These are phyloP conservation scores for Junonia oenone DNA, from an alignment of 2,888 invertebrate species.

Conservation along the genomic window DNA sequence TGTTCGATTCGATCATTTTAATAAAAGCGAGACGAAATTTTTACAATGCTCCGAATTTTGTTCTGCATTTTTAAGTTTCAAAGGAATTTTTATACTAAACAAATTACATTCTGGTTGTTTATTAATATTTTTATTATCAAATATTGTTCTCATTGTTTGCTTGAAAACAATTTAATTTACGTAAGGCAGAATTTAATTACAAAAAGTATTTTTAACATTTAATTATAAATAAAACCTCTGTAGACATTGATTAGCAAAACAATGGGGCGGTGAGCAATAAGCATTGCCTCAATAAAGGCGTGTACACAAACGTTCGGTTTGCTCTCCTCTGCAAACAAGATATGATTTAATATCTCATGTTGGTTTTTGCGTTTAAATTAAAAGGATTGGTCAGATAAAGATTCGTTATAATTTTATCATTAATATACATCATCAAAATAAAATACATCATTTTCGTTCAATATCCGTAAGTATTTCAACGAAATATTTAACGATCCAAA, in stretches of 20 bases:
- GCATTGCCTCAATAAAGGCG: slow-evolving; percentile 6
- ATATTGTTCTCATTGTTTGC: neutral
- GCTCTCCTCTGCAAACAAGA: slow-evolving; percentile 4
- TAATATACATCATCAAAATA: too few species aligned
- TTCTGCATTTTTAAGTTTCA: neutral
- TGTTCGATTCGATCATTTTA: slow-evolving; percentile 3
- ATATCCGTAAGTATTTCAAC: too few species aligned
- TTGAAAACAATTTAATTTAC: too few species aligned
- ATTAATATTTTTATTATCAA: neutral
- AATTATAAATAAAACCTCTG: slow-evolving; percentile 12
- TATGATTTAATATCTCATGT: neutral
- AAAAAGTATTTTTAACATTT: slow-evolving; percentile 10
- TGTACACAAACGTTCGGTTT: slow-evolving; percentile 4
- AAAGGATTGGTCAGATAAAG: too few species aligned
- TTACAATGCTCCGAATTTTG: neutral
- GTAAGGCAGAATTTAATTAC: slow-evolving; percentile 10
- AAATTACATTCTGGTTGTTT: neutral
- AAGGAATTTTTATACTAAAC: neutral
- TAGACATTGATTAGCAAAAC: slow-evolving; percentile 15
- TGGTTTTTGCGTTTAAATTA: too few species aligned
- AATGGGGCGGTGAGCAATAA: slow-evolving; percentile 5
- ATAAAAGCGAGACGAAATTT: neutral
- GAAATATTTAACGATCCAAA: too few species aligned
- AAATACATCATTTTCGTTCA: too few species aligned
- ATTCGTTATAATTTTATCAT: too few species aligned